Percentiles rank a stretch among this genome's conserved stretches.
phyloP scores from a whole-genome alignment of 1,140 invertebrate genomes.

The Triops cancriformis region DNA sequence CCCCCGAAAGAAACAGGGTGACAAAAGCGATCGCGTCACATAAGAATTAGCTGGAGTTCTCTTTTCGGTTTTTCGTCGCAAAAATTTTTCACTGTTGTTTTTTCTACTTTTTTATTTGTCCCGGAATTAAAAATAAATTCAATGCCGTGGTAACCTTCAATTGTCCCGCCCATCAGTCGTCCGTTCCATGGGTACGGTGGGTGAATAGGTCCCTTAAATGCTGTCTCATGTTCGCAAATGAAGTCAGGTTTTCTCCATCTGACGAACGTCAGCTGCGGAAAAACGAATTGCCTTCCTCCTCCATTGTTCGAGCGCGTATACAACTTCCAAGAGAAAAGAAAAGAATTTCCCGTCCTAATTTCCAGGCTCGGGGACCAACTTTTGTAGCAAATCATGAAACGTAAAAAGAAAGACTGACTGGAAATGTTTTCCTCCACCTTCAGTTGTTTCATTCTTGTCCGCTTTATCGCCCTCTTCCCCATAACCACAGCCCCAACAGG shows the following conservation, averaged over 20 bases:
- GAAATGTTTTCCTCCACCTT: no score
- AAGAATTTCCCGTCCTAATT: no score
- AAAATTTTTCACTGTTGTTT: neutral
- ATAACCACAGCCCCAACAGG: no score
- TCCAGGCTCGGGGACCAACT: no score
- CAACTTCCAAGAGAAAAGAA: neutral
- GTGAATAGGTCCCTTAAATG: neutral
- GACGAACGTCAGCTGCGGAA: neutral
- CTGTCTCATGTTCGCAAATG: slow-evolving; percentile 13
- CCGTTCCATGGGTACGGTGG: neutral
- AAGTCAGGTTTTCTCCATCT: neutral
- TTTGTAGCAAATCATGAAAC: no score
- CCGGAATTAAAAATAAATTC: no score
- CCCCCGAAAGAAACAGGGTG: neutral
- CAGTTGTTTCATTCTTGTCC: no score
- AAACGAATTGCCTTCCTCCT: neutral
- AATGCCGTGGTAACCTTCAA: neutral
- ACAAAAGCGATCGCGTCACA: neutral
- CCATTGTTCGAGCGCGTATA: neutral
- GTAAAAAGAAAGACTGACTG: no score
- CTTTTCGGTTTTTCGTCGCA: neutral
- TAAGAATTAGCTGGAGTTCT: neutral
- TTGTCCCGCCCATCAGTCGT: slow-evolving; percentile 7
- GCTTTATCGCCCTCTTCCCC: no score
- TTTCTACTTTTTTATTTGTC: no score